Base-by-base conservation (phyloP, 2,113 vertebrate genomes). In the Engraulis encrasicolus region DNA sequence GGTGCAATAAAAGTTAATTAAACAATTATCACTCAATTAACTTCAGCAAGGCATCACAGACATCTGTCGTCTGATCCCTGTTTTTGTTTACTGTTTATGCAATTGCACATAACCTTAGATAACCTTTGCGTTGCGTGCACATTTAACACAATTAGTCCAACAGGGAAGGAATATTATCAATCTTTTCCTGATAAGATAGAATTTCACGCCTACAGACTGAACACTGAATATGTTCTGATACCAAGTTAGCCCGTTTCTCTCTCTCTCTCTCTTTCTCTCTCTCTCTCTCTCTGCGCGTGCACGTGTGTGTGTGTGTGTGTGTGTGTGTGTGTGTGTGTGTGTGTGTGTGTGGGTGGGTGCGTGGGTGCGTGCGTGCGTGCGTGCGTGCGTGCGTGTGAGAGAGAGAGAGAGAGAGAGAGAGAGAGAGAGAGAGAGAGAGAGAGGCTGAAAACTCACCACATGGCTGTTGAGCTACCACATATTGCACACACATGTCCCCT, bases 401-500 rank as follows among this genome's bases (percentile, higher is more conserved):
- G 3, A 83, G 74, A 61, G 34, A 83, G 9, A 83, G 45, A 83
- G 19, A 82, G 58, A 79, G 82, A 49, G 58, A 66, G n/a, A 61
- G n/a, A 61, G 54, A 61, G 54, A 61, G 54, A 61, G 54, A 52
- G 50, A 19, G 50, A 52, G 58, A 27, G 58, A 66, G n/a, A 23
- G 58, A 23, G 58, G 9, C 71, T 48, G 84, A 88, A 85, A 78
- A 85, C 83, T 86, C 31, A 50, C 27, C 78, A 40, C 54, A 40
- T 31, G 66, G 11, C 58, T 74, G 66, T 66, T 71, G 77, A 20
- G 18, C 81, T 80, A n/a, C 82, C 81, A 85, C 89, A 90, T 89
- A 88, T 89, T 89, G 88, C 87, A 88, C 83, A 54, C 91, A 91
- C 85, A 88, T 91, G 88, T 89, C 85, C 84, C 81, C 48, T 88